These are phyloP conservation scores for Drosophila bifasciata DNA, from an alignment of 1,140 invertebrate genomes.

Conservation along the genomic window DNA sequence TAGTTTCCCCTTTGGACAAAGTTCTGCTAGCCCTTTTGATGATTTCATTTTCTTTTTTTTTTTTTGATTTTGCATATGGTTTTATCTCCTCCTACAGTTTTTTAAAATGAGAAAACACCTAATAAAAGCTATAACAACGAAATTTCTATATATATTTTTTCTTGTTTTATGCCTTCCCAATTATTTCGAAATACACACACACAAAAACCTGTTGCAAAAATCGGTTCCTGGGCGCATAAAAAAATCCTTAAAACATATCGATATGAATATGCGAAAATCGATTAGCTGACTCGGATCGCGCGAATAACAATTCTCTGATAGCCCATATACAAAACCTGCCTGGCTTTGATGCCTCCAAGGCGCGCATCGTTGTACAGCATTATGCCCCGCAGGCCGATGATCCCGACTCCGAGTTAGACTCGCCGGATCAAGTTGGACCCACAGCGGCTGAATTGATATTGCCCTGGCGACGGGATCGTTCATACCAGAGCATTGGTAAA, in stretches of 20 bases:
- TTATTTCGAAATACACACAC: slow-evolving; percentile 60
- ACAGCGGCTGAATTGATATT: slow-evolving; percentile 90
- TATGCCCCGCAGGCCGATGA: slow-evolving; percentile 85
- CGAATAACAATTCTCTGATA: slow-evolving; percentile 87
- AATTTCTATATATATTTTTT: slow-evolving; percentile 73
- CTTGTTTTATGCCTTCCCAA: slow-evolving; percentile 75
- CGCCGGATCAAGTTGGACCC: slow-evolving; percentile 85
- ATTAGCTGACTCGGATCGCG: slow-evolving; percentile 84
- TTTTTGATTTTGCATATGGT: slow-evolving; percentile 38
- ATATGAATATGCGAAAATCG: slow-evolving; percentile 32
- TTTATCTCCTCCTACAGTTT: slow-evolving; percentile 12
- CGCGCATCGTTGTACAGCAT: slow-evolving; percentile 87
- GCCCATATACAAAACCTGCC: slow-evolving; percentile 87
- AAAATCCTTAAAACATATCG: slow-evolving; percentile 20
- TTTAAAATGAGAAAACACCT: slow-evolving; percentile 41
- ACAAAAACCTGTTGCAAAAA: slow-evolving; percentile 26
- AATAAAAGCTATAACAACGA: slow-evolving; percentile 68
- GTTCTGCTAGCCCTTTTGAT: slow-evolving; percentile 57
- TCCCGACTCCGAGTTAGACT: slow-evolving; percentile 66
- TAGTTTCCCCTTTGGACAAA: slow-evolving; percentile 11
- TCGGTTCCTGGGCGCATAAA: slow-evolving; percentile 37
- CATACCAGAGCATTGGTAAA: slow-evolving; percentile 84
- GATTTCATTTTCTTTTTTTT: slow-evolving; percentile 13
- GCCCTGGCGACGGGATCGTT: slow-evolving; percentile 90
- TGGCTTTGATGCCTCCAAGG: slow-evolving; percentile 87